Evolutionary conservation across 1,140 invertebrate genomes (phyloP), one percentile per base, ranked within the genome.

Genomic region (Coptotermes formosanus): DNA sequence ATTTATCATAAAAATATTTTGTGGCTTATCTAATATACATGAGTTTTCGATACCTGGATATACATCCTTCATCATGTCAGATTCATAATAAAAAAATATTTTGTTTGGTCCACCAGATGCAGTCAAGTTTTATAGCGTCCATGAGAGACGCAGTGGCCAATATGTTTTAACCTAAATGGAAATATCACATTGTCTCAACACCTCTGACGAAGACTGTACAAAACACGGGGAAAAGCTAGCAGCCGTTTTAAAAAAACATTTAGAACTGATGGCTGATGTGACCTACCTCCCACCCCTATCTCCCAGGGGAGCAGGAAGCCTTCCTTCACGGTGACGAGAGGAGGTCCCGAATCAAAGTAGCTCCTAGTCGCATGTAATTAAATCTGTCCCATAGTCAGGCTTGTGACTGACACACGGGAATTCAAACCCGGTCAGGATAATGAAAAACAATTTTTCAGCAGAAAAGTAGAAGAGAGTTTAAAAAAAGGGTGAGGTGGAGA

Each of bases 371-470:
- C 64, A 75, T 75, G 64, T 75, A 75, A 75, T 75, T 75, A 75
- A 75, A 75, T 75, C 64, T 75, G 64, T 75, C 64, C 64, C 16
- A 75, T 30, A 75, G 64, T 75, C n/a, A 75, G 64, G 64, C 64
- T 75, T 75, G 64, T 75, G 64, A 75, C 64, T 75, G 64, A 75
- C 64, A 30, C 64, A 75, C 64, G 64, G n/a, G 64, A 75, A 75
- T 75, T 75, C 64, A 75, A 75, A 75, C 64, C 64, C 64, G 30
- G 64, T 75, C 64, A 75, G 64, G 25, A 75, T 75, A 75, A 75
- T 75, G 64, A 75, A 75, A 75, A 75, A 75, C 64, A 75, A 75
- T 75, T 75, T 75, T 75, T 75, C 64, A 75, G 64, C 64, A 75
- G 64, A 75, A 75, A 75, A 75, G 64, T 75, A 75, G 64, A 75